These are phyloP conservation scores for Noctua janthina DNA, from an alignment of 2,888 invertebrate species.

Conservation along the genomic window DNA sequence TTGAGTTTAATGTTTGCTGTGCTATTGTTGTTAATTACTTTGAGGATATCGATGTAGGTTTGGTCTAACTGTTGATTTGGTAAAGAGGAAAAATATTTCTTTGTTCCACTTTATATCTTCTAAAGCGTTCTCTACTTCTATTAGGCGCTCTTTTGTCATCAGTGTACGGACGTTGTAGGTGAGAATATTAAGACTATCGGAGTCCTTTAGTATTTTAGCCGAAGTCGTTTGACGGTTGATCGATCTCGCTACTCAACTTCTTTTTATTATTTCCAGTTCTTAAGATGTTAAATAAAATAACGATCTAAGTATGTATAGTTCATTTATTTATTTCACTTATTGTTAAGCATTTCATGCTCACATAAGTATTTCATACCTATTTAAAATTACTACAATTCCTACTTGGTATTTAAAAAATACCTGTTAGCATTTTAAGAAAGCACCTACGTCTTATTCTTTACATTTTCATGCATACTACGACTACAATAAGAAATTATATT, in stretches of 20 bases:
- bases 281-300: conserved; percentile 11
- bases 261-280: neutral
- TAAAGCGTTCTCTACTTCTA: too few relatives aligned
- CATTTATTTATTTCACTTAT: conserved; percentile 55
- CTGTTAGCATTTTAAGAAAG: conserved; percentile 47
- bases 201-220: too few relatives aligned
- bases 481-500: conserved; percentile 8
- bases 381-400: conserved; percentile 38
- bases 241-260: neutral
- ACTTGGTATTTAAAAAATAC: conserved; percentile 46
- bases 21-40: too few relatives aligned
- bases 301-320: conserved; percentile 32
- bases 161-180: too few relatives aligned
- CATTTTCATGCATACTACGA: conserved; percentile 24
- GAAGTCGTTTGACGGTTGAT: too few relatives aligned
- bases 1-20: too few relatives aligned
- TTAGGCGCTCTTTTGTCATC: too few relatives aligned
- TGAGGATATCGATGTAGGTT: too few relatives aligned
- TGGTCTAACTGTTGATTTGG: too few relatives aligned
- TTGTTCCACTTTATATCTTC: too few relatives aligned
- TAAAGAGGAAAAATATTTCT: too few relatives aligned
- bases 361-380: conserved; percentile 41
- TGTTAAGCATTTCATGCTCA: conserved; percentile 59
- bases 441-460: conserved; percentile 50
- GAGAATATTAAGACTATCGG: too few relatives aligned